Evolutionary conservation across 2,888 invertebrate species (phyloP).

Genomic region (Oscheius sp.): DNA sequence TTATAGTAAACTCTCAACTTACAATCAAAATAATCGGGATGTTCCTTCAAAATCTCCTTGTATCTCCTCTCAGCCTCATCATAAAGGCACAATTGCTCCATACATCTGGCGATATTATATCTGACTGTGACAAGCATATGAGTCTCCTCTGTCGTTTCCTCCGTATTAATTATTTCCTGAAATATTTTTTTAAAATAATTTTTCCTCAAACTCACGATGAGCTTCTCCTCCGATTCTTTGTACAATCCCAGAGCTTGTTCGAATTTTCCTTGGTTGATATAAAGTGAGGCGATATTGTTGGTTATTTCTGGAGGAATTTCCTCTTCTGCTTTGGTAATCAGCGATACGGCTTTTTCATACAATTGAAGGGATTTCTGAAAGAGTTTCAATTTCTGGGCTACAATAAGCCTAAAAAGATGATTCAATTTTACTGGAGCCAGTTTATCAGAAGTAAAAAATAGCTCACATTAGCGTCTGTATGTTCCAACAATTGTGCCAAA

Average conservation of each 20-base stretch:
- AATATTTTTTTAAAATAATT: constrained; percentile 1
- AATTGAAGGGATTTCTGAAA: constrained; percentile 84
- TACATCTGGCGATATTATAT: constrained; percentile 91
- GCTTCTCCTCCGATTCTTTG: constrained; percentile 35
- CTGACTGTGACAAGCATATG: constrained; percentile 76
- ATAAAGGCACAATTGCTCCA: constrained; percentile 89
- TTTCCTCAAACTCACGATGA: constrained; percentile 26
- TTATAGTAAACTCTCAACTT: constrained; percentile 35
- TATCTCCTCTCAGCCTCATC: constrained; percentile 95
- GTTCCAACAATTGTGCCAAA: constrained; percentile 94
- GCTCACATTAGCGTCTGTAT: constrained; percentile 81
- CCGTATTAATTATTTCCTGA: constrained; percentile 65
- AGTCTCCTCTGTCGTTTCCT: too few species aligned
- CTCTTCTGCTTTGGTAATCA: constrained; percentile 84
- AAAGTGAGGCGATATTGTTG: constrained; percentile 94
- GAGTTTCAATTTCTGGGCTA: not conserved
- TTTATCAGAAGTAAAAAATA: not conserved
- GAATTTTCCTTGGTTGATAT: constrained; percentile 84
- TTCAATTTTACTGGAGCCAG: too few species aligned
- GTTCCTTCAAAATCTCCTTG: constrained; percentile 93
- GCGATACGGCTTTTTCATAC: constrained; percentile 88
- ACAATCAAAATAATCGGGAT: constrained; percentile 97
- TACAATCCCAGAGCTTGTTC: constrained; percentile 79
- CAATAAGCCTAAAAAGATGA: not conserved
- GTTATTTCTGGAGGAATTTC: constrained; percentile 87